Evolutionary conservation across 2,113 vertebrate species (phyloP).

Genomic region (Cygnus buccinator): DNA sequence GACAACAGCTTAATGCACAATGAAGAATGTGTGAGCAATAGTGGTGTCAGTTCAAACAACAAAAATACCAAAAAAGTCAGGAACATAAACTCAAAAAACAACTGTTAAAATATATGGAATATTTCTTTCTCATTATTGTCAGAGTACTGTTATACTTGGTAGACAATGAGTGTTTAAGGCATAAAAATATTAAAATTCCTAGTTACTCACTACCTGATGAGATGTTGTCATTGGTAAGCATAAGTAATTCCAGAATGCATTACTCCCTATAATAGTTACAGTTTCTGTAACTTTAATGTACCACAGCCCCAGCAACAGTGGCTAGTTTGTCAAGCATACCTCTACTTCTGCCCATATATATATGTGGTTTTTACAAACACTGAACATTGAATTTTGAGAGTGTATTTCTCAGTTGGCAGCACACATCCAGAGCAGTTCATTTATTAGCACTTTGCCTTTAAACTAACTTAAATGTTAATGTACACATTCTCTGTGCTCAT

Average conservation of each 20-base stretch:
- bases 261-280: background rate
- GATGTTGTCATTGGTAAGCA: rapidly evolving
- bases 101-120: background rate
- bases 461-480: background rate
- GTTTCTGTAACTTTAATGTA: background rate
- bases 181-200: background rate
- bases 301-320: background rate
- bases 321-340: background rate
- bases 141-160: background rate
- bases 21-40: background rate
- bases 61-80: background rate
- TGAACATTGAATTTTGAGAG: background rate
- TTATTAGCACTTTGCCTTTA: background rate
- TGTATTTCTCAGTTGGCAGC: background rate
- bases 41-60: background rate
- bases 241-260: background rate
- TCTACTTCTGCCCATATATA: background rate
- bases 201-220: background rate
- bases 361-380: background rate
- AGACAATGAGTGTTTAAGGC: background rate
- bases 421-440: background rate
- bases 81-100: background rate
- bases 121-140: background rate
- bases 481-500: background rate
- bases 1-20: background rate